A percentile compares a stretch with the other conserved stretches of the same genome.
phyloP scores from a whole-genome alignment of 2,888 invertebrate species.

The Drosophila niveifrons region DNA sequence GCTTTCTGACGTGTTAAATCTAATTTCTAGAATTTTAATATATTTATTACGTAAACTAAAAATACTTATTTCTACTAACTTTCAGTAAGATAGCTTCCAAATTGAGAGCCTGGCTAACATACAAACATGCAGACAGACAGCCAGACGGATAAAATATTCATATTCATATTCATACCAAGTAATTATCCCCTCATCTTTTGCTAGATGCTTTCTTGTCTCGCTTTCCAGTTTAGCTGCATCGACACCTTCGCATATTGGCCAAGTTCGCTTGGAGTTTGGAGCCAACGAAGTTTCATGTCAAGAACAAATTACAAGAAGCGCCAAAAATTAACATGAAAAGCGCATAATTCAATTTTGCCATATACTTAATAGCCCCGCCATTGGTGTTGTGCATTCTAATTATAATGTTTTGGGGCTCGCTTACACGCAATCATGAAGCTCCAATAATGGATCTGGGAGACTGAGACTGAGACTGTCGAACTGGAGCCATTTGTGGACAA shows the following conservation, averaged over 20 bases:
- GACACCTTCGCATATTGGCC: constrained; percentile 12
- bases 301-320: constrained; percentile 54
- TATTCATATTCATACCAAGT: neutral
- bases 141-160: neutral
- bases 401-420: constrained; percentile 51
- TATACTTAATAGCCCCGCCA: constrained; percentile 52
- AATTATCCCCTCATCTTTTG: neutral
- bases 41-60: no score
- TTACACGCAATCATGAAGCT: constrained; percentile 42
- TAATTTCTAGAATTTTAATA: no score
- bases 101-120: no score
- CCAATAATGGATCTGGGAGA: neutral
- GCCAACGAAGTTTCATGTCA: constrained; percentile 50
- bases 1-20: no score
- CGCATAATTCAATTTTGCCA: constrained; percentile 49
- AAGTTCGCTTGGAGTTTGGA: neutral
- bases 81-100: no score
- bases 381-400: constrained; percentile 69
- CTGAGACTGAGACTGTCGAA: neutral
- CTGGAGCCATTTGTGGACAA: constrained; percentile 33
- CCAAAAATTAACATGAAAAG: constrained; percentile 63
- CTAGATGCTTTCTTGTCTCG: neutral
- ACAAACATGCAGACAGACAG: neutral
- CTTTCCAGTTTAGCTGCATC: neutral
- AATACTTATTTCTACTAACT: no score